Percentiles rank a stretch among this genome's conserved stretches.
phyloP scores from a whole-genome alignment of 2,113 vertebrate genomes.

The Syngnathus typhle region DNA sequence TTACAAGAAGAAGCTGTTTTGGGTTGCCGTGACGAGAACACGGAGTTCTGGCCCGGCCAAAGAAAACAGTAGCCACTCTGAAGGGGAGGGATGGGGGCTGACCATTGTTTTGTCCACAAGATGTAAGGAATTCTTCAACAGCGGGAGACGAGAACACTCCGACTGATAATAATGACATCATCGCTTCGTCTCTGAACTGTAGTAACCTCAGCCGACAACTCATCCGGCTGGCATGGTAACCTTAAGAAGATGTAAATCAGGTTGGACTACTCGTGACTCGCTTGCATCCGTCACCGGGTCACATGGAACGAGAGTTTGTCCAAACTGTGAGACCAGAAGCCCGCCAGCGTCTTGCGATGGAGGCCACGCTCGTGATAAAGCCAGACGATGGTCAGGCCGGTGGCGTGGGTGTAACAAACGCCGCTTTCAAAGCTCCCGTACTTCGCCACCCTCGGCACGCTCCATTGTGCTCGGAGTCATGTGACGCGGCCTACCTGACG shows the following conservation, averaged over 20 bases:
- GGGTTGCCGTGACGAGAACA: constrained; percentile 41
- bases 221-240: constrained; percentile 16
- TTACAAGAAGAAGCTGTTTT: constrained; percentile 4
- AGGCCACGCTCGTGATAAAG: constrained; percentile 23
- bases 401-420: constrained; percentile 61
- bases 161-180: constrained; percentile 19
- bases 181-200: constrained; percentile 18
- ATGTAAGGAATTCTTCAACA: constrained; percentile 45
- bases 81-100: background rate
- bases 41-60: constrained; percentile 19
- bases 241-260: constrained; percentile 17
- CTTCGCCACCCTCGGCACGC: constrained; percentile 19
- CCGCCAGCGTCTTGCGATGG: no score
- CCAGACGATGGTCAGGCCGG: constrained; percentile 51
- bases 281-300: background rate
- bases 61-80: constrained; percentile 25
- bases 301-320: no score
- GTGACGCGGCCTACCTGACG: constrained; percentile 57
- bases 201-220: constrained; percentile 31
- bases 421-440: constrained; percentile 66
- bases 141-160: constrained; percentile 23
- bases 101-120: constrained; percentile 51
- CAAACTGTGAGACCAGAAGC: no score
- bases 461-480: constrained; percentile 64
- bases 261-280: background rate